Evolutionary conservation across 2,888 invertebrate genomes (phyloP), one percentile per base, ranked within the genome.

Genomic region (Pyralis farinalis): DNA sequence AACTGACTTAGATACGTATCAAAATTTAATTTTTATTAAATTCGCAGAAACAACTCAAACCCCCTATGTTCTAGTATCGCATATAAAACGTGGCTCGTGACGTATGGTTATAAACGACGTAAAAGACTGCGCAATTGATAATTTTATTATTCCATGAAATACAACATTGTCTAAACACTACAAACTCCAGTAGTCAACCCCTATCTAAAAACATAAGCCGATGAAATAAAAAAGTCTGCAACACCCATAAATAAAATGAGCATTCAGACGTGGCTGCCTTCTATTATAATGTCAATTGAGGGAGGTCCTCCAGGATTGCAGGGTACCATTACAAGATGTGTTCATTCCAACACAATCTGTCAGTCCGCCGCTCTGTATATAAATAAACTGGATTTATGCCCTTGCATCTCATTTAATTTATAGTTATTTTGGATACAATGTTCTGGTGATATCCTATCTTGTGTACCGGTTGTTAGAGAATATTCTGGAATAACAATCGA

Each of bases 261-360:
- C 2, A 37, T 34, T 16, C 16, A 37, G 25, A 43, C 34, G 7
- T 46, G 46, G 53, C 6, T 33, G 46, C 45, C 51, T 56, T 64
- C 79, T 82, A 86, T 85, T 86, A 85, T 84, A 80, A 64, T 68
- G 85, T 86, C 84, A 83, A 80, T 79, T 75, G 53, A 57, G 64
- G 71, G 53, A 60, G 63, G 72, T 78, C 77, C 80, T 58, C 76
- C 77, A 49, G 46, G 62, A 58, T 53, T 58, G 48, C 53, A 56
- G 77, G 80, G 75, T 82, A 79, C 77, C 69, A 16, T 82, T 83
- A 85, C 83, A 72, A 76, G 80, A 86, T 76, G 82, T 83, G 83
- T 84, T 83, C 82, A 85, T 84, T 69, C 71, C 49, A 51, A 63
- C 52, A 58, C 82, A 83, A 85, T 87, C 83, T 81, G 86, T 87